Percentiles rank a stretch among this genome's conserved stretches.
Conservation (phyloP, 2,113 vertebrate species). For the Passer montanus region DNA sequence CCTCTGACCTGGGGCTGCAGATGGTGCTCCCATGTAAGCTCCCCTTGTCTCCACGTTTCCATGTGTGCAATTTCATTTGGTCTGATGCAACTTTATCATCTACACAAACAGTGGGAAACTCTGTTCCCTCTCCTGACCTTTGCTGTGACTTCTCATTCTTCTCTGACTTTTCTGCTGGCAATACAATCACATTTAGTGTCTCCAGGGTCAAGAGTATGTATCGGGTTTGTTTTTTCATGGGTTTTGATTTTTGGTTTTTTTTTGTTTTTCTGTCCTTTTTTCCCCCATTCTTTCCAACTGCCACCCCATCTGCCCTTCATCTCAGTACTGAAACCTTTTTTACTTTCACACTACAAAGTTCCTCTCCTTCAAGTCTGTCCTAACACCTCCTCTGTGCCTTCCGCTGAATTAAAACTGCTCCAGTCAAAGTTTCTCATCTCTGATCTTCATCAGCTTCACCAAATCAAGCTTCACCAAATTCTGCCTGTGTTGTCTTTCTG, state of each 20-base stretch:
- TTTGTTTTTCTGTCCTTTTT: background rate
- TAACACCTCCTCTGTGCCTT: slow-evolving; percentile 25
- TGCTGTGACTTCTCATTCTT: background rate
- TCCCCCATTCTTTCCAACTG: background rate
- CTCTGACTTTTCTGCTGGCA: background rate
- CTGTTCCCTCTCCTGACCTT: background rate
- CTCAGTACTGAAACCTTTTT: background rate
- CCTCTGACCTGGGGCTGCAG: background rate
- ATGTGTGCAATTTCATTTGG: background rate
- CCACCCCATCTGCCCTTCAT: slow-evolving; percentile 34
- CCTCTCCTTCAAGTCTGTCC: background rate
- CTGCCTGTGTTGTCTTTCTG: background rate
- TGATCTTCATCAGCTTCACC: background rate
- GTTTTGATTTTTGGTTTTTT: background rate
- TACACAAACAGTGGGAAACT: background rate
- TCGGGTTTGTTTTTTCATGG: background rate
- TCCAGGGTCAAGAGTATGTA: background rate
- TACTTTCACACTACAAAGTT: background rate
- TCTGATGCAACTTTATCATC: background rate
- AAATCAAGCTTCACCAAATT: background rate
- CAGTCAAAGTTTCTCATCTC: background rate
- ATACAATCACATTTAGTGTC: background rate
- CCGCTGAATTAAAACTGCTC: background rate
- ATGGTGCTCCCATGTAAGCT: background rate
- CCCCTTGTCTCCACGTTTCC: background rate